Base-by-base conservation (phyloP, 92 coral and sea anemone genomes). In the Parazoanthus swiftii region DNA sequence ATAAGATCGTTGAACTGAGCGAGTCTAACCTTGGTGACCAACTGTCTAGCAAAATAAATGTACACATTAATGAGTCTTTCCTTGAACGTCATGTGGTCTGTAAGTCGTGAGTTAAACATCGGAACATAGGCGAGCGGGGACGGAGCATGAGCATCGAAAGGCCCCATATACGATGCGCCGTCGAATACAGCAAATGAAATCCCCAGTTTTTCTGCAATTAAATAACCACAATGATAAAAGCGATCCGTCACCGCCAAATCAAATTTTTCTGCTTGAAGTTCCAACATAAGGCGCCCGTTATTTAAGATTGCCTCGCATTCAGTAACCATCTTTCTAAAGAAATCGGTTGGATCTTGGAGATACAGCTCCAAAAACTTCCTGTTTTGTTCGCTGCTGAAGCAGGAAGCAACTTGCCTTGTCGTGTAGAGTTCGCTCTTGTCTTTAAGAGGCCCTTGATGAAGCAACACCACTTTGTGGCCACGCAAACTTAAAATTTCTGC, bases 111-210 rank as follows among this genome's bases (percentile, higher is more conserved):
- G 78, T 84, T 84, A 18, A 84, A 84, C 79, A 84, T 29, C 6
- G 87, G 87, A 6, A 84, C 87, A 71, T 84, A 84, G 4, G 87
- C 87, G n/a, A 84, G 87, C 10, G 87, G 87, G 10, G 78, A 38
- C 13, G 87, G 87, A 16, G 87, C 87, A 21, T 84, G 87, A 10
- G 79, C 87, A 26, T 84, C 87, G 7, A 72, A 29, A 14, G 87
- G 87, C 1, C 87, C 87, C 9, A 38, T 72, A 3, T 84, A 84
- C 33, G 87, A 84, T 26, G 87, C 87, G 0, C 87, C 87, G 6
- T 84, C 87, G 38, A 84, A 84, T 44, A 84, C 87, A n/a, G 87
- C 87, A 84, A 84, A 84, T 14, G 87, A 63, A 84, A 84, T 67
- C 36, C 46, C 7, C 3, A 84, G 79, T 18, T 71, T 84, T 23